Percentiles rank a stretch among this genome's conserved stretches.
Evolutionary conservation across 2,113 vertebrate species (phyloP).

Genomic region (Scytalopus superciliaris): DNA sequence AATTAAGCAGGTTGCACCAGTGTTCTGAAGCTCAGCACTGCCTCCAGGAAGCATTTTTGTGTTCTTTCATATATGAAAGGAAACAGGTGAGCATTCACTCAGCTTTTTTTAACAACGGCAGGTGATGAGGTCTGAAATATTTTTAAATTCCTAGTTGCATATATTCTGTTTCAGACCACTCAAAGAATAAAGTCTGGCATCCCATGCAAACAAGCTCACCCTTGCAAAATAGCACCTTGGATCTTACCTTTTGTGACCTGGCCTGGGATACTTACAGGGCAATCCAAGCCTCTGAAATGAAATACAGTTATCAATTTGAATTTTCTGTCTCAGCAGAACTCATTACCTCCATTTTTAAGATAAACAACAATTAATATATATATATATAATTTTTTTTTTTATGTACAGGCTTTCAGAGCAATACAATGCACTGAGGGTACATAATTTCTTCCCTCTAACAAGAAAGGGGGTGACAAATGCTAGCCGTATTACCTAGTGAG

Average conservation of each 20-base stretch:
- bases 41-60: background rate
- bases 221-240: background rate
- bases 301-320: background rate
- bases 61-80: background rate
- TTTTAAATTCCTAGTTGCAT: background rate
- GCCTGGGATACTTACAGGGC: background rate
- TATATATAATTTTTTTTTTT: no score
- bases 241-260: background rate
- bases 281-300: background rate
- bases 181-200: background rate
- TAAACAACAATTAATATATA: no score
- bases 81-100: rapidly evolving
- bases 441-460: background rate
- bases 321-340: background rate
- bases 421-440: background rate
- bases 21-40: background rate
- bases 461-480: background rate
- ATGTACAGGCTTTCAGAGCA: background rate
- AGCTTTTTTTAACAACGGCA: background rate
- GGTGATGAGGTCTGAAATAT: background rate
- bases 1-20: background rate
- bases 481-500: background rate
- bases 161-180: background rate
- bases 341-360: background rate
- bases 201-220: background rate